Conservation (phyloP, 2,888 invertebrate species). For the Anticlea derivata region DNA sequence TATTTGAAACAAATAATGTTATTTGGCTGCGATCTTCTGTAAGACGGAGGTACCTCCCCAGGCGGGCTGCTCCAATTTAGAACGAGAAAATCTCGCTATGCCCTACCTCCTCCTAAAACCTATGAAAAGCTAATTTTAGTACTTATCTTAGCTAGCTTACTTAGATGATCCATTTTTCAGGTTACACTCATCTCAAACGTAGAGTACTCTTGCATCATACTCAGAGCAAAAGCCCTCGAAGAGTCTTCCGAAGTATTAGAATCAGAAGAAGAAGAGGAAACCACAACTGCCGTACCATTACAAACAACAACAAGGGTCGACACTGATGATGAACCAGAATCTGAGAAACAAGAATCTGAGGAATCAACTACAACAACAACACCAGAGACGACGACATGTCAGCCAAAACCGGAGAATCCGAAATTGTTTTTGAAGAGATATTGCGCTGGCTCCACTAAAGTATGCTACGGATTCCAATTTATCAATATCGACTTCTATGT, state of each 20-base stretch:
- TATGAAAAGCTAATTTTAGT: too few species aligned
- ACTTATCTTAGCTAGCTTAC: too few species aligned
- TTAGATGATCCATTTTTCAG: slow-evolving; percentile 32
- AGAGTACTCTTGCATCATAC: slow-evolving; percentile 54
- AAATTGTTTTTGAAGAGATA: slow-evolving; percentile 42
- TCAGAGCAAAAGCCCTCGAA: slow-evolving; percentile 32
- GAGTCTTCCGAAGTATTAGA: neutral
- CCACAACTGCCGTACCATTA: neutral
- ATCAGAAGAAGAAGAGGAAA: neutral
- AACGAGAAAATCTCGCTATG: too few species aligned
- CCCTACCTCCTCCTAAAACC: too few species aligned
- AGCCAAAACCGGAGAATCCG: slow-evolving; percentile 25
- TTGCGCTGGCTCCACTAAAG: slow-evolving; percentile 37
- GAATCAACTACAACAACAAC: neutral
- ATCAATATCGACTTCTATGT: slow-evolving; percentile 50
- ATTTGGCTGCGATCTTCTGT: too few species aligned
- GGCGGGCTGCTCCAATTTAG: too few species aligned
- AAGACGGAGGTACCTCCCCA: too few species aligned
- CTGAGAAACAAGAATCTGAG: too few species aligned
- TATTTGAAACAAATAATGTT: too few species aligned
- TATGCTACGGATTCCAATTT: slow-evolving; percentile 45
- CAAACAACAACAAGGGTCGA: neutral
- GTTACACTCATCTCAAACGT: slow-evolving; percentile 43
- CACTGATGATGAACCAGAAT: too few species aligned
- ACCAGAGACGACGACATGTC: too few species aligned